phyloP scores from a whole-genome alignment of 2,797 vertebrate genomes.

The Lepus oiostolus region DNA sequence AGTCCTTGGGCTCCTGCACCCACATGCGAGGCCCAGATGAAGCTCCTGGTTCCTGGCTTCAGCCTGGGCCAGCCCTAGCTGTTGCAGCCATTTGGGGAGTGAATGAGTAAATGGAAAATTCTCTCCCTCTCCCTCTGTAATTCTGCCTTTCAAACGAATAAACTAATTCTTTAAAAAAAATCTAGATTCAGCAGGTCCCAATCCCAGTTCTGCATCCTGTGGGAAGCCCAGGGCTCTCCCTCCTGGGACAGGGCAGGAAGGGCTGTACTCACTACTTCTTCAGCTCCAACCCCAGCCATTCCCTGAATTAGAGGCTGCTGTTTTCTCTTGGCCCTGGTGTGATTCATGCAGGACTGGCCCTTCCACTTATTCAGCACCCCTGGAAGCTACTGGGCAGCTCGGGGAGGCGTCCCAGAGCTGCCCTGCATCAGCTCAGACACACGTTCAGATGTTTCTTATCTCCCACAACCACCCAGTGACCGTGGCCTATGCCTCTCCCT shows the following conservation, averaged over 20 bases:
- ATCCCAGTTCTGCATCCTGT: background rate
- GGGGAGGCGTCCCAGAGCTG: background rate
- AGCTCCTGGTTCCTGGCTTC: no score
- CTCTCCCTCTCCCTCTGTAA: no score
- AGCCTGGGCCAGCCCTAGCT: no score
- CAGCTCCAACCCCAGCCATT: background rate
- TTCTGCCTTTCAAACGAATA: no score
- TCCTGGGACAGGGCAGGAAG: background rate
- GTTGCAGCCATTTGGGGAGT: no score
- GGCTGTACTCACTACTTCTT: background rate
- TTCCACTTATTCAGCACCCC: background rate
- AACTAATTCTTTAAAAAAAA: no score
- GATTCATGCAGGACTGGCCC: background rate
- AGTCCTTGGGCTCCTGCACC: no score
- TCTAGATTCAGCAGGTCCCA: background rate
- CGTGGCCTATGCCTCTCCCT: background rate
- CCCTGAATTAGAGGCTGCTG: background rate
- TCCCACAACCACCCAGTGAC: no score
- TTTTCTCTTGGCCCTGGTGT: background rate
- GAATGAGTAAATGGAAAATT: no score
- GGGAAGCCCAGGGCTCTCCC: conserved; percentile 1
- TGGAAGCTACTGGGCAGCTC: background rate
- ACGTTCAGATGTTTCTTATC: background rate
- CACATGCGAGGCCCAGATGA: no score
- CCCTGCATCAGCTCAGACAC: background rate